Evolutionary conservation across 1,140 invertebrate species (phyloP), one percentile per base, ranked within the genome.

Genomic region (Sarcophaga peregrina): DNA sequence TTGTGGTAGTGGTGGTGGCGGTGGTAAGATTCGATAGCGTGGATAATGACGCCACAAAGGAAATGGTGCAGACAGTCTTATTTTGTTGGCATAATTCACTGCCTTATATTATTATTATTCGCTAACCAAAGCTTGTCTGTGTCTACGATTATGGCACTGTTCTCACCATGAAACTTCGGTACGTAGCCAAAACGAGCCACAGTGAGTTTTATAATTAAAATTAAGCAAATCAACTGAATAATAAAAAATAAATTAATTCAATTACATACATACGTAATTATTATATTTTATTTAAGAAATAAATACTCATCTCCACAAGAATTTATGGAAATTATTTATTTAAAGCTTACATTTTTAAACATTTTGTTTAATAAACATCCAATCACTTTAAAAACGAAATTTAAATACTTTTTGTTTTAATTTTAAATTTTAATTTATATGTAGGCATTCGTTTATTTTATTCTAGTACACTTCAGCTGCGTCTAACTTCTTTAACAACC

Each of bases 81-180:
- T 8, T 17, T 17, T 81, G 5, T n/a, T 78, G 48, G 75, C 47
- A 78, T 78, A 78, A 11, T 78, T 78, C n/a, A 25, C n/a, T 50
- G 47, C 8, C 50, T 78, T 20, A 8, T 20, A 8, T 20, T 72
- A 25, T 25, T 72, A 11, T 9, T 47, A n/a, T 75, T 83, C 4
- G 84, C 25, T 8, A 83, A 83, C 47, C 74, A 13, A 25, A 76
- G 81, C 78, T 83, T 84, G 15, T 86, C 85, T 8, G 85, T 84
- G 9, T 87, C 85, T 4, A 86, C 84, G 47, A 87, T 86, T 8
- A 87, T 52, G 52, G 85, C 85, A 84, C 86, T 87, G 81, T 89
- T 87, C 80, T 87, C 84, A 9, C 85, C 86, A 83, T 85, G 86
- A 75, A 89, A 86, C 10, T 86, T 85, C 1, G 87, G 85, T 13